Conservation (phyloP, 2,113 vertebrate genomes). For the Ranitomeya imitator region DNA sequence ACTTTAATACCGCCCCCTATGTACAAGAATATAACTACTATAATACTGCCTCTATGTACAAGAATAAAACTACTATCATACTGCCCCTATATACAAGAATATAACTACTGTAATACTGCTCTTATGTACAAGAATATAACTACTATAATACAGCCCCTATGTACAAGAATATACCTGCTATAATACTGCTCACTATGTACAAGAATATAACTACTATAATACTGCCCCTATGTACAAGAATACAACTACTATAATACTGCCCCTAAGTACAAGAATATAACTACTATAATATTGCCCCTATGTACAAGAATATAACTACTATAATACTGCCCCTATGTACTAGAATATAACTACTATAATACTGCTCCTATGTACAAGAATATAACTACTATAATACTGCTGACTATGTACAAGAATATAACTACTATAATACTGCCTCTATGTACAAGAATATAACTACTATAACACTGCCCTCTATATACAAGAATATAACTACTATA, state of each 20-base stretch:
- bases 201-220: no score
- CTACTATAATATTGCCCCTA: background rate
- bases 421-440: no score
- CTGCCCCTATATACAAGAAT: background rate
- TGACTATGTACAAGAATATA: no score
- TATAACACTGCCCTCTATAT: no score
- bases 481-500: no score
- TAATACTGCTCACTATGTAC: background rate
- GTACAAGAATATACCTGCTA: background rate
- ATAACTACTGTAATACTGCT: background rate
- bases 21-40: constrained; percentile 3
- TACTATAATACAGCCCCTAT: background rate
- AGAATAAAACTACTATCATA: constrained; percentile 8
- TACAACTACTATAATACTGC: background rate
- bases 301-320: background rate
- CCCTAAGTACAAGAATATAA: background rate
- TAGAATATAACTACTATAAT: constrained; percentile 6
- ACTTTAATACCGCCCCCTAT: background rate
- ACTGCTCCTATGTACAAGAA: background rate
- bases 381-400: background rate
- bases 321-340: background rate
- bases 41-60: background rate
- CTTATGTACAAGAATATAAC: background rate
- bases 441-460: constrained; percentile 7
- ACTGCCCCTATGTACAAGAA: no score